Percentiles rank a stretch among this genome's conserved stretches.
phyloP scores from a whole-genome alignment of 2,888 invertebrate genomes.

The Microplitis manilae region DNA sequence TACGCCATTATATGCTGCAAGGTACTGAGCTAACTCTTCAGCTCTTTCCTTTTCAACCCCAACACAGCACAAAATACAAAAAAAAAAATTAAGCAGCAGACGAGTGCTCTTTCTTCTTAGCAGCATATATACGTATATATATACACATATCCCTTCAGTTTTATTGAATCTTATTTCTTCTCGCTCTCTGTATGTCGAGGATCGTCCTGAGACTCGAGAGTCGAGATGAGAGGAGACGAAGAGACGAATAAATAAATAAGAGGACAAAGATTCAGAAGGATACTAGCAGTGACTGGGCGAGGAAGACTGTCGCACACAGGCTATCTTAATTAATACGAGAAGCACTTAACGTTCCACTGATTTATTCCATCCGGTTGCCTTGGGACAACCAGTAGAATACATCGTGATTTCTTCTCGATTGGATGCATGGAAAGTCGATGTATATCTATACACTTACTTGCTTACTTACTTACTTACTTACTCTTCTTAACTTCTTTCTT shows the following conservation, averaged over 20 bases:
- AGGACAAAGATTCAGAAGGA: conserved; percentile 22
- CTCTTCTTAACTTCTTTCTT: background rate
- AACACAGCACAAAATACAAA: background rate
- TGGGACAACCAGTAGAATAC: conserved; percentile 33
- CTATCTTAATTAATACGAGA: conserved; percentile 64
- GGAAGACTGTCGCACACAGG: conserved; percentile 50
- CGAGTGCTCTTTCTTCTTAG: background rate
- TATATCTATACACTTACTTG: conserved; percentile 18
- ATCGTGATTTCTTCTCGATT: conserved; percentile 40
- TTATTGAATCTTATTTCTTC: conserved; percentile 32
- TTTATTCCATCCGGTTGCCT: conserved; percentile 60
- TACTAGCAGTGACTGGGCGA: conserved; percentile 24
- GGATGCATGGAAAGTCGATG: conserved; percentile 26
- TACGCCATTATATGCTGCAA: conserved; percentile 61
- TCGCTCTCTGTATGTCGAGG: conserved; percentile 7
- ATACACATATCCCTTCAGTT: background rate
- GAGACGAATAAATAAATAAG: conserved; percentile 11
- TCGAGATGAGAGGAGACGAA: conserved; percentile 7
- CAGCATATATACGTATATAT: background rate
- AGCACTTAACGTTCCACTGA: conserved; percentile 59
- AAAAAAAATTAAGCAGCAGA: background rate
- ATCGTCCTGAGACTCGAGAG: conserved; percentile 14
- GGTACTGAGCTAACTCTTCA: conserved; percentile 9
- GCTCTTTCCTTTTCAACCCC: background rate
- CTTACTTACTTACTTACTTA: background rate